These are phyloP conservation scores for Ibidorhyncha struthersii DNA, from an alignment of 2,113 vertebrate genomes.

Conservation along the genomic window DNA sequence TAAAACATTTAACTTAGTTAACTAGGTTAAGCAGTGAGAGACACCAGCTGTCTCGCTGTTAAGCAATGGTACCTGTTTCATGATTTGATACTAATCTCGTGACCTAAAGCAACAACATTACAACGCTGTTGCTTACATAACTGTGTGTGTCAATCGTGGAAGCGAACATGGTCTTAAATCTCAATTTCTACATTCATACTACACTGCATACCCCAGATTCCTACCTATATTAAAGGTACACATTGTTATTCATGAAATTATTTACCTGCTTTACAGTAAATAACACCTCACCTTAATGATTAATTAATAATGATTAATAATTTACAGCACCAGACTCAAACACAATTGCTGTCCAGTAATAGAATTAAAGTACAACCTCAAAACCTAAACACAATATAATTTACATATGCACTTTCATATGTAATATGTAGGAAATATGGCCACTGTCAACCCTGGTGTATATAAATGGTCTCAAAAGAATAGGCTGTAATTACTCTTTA, in stretches of 20 bases:
- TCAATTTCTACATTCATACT: background rate
- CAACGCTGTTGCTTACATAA: background rate
- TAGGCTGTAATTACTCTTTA: background rate
- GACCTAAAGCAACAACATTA: background rate
- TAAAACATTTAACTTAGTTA: background rate
- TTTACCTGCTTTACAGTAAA: background rate
- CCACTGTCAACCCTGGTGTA: background rate
- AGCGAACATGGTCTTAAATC: background rate
- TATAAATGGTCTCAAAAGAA: background rate
- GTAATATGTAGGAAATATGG: background rate
- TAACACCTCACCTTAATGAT: background rate
- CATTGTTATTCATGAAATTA: background rate
- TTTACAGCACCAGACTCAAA: background rate
- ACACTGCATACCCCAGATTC: background rate
- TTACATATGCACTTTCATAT: background rate
- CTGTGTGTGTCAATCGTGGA: background rate
- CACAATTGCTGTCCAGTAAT: background rate
- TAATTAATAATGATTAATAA: background rate
- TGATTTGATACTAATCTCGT: background rate
- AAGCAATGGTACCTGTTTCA: background rate
- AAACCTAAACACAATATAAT: background rate
- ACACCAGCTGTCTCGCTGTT: background rate
- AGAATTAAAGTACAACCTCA: background rate
- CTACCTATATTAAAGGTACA: background rate
- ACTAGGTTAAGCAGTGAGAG: background rate